These are phyloP conservation scores for Sarcophaga rosellei DNA, from an alignment of 2,888 invertebrate genomes.

Conservation along the genomic window DNA sequence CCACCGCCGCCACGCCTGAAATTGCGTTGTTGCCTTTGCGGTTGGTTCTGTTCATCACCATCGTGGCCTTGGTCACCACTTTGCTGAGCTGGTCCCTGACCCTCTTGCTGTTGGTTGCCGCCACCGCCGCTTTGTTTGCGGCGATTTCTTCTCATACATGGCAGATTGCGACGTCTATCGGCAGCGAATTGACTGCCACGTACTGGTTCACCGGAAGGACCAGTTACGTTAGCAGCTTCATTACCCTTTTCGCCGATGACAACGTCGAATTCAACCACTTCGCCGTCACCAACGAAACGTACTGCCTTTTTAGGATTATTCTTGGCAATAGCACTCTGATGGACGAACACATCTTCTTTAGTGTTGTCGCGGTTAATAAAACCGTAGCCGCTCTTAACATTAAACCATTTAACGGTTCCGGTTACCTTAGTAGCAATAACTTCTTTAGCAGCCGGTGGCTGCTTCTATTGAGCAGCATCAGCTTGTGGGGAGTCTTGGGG, in stretches of 20 bases:
- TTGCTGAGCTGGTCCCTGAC: conserved; percentile 69
- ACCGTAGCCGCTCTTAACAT: conserved; percentile 98
- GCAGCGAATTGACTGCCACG: conserved; percentile 98
- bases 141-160: conserved; percentile 83
- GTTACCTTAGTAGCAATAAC: conserved; percentile 96
- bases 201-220: conserved; percentile 96
- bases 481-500: conserved; percentile 78
- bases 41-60: conserved; percentile 72
- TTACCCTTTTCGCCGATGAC: conserved; percentile 99
- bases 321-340: conserved; percentile 97
- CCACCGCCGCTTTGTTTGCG: conserved; percentile 80
- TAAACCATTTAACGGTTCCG: conserved; percentile 99
- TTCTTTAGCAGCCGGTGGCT: conserved; percentile 86
- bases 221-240: conserved; percentile 99
- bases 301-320: conserved; percentile 99
- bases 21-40: conserved; percentile 73
- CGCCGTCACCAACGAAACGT: conserved; percentile 98
- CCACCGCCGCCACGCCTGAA: conserved; percentile 74
- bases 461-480: conserved; percentile 77
- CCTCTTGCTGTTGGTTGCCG: conserved; percentile 72
- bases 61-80: conserved; percentile 70
- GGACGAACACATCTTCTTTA: conserved; percentile 99
- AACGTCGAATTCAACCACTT: conserved; percentile 99
- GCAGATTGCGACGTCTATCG: conserved; percentile 87
- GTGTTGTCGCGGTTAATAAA: conserved; percentile 99